Percentiles rank a stretch among this genome's conserved stretches.
These are phyloP conservation scores for Napeogenes sylphis DNA, from an alignment of 2,888 invertebrate genomes.

Conservation along the genomic window DNA sequence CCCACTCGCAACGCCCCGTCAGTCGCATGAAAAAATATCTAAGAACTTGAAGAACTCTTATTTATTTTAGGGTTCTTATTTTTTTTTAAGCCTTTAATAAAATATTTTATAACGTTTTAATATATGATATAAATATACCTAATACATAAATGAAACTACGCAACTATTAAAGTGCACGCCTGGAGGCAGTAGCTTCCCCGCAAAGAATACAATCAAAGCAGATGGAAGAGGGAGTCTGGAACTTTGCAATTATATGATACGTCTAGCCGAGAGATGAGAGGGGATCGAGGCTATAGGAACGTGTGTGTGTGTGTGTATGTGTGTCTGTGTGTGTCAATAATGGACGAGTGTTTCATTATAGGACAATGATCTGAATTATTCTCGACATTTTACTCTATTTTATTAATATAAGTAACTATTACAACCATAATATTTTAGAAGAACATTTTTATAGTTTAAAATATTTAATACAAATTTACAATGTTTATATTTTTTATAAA, in stretches of 20 bases:
- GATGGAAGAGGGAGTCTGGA: constrained; percentile 25
- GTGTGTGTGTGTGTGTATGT: neutral
- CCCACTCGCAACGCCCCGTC: constrained; percentile 17
- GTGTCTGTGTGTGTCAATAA: neutral
- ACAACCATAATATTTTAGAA: no score
- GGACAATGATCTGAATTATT: no score
- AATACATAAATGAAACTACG: neutral
- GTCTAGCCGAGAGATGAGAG: constrained; percentile 20
- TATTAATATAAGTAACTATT: no score
- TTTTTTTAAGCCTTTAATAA: neutral
- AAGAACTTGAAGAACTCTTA: constrained; percentile 15
- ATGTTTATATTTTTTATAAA: no score
- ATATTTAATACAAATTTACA: no score
- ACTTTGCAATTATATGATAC: constrained; percentile 25
- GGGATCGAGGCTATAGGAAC: constrained; percentile 7
- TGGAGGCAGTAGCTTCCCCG: constrained; percentile 19
- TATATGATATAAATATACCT: neutral
- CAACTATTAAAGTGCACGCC: constrained; percentile 6
- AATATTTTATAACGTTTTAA: no score
- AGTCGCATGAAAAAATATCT: constrained; percentile 8
- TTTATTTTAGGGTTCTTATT: neutral
- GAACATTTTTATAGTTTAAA: no score
- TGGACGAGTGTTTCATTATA: no score
- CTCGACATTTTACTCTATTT: no score
- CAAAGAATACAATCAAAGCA: constrained; percentile 27